A percentile compares a stretch with the other conserved stretches of the same genome.
Evolutionary conservation across 2,888 invertebrate genomes (phyloP).

Genomic region (Lamellibrachia columna): DNA sequence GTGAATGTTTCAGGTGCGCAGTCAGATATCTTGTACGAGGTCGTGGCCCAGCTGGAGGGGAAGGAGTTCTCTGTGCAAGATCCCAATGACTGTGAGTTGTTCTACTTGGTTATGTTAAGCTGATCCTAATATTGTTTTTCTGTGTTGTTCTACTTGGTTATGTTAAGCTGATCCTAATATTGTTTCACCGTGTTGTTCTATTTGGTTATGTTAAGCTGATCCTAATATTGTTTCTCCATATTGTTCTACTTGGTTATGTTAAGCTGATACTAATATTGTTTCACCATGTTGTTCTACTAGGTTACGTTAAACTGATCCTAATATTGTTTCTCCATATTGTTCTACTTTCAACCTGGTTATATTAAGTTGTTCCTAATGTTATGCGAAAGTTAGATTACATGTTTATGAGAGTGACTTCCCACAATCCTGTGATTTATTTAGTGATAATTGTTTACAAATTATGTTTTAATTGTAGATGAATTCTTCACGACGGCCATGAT

Average conservation of each 20-base stretch:
- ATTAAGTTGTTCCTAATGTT: not conserved
- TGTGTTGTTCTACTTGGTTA: slow-evolving; percentile 33
- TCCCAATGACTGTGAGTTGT: slow-evolving; percentile 51
- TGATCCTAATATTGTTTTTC: slow-evolving; percentile 30
- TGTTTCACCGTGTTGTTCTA: too few species aligned
- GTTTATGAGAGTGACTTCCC: slow-evolving; percentile 17
- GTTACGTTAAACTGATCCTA: not conserved
- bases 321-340: not conserved
- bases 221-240: too few species aligned
- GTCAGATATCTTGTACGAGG: slow-evolving; percentile 73
- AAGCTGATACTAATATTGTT: not conserved
- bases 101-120: not conserved
- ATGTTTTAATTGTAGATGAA: slow-evolving; percentile 55
- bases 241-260: too few species aligned
- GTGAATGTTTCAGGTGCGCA: slow-evolving; percentile 25
- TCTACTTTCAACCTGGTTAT: not conserved
- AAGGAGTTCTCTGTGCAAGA: slow-evolving; percentile 64
- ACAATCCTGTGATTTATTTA: slow-evolving; percentile 23
- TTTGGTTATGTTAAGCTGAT: too few species aligned
- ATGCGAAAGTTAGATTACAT: not conserved
- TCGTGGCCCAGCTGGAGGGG: slow-evolving; percentile 75
- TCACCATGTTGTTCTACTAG: not conserved
- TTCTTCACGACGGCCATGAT: slow-evolving; percentile 90
- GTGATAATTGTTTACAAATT: not conserved
- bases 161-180: too few species aligned